Percentiles rank a stretch among this genome's conserved stretches.
Evolutionary conservation across 2,113 vertebrate genomes (phyloP).

Genomic region (Petrocephalus microphthalmus): DNA sequence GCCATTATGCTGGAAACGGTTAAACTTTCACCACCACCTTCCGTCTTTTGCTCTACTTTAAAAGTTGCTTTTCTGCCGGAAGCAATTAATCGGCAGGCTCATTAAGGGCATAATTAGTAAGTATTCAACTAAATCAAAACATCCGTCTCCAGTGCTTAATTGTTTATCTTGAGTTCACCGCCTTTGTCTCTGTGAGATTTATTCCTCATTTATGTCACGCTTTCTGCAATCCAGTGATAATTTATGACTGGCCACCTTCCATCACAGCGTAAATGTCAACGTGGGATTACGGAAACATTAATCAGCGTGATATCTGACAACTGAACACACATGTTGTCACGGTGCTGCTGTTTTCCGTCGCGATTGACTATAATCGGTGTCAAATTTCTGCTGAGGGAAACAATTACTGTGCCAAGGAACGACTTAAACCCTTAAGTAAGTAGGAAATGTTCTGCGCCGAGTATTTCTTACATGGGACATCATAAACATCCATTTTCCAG

Average conservation of each 20-base stretch:
- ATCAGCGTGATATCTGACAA: not conserved
- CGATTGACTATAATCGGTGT: not conserved
- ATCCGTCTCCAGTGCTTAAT: slow-evolving; percentile 42
- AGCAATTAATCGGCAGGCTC: slow-evolving; percentile 46
- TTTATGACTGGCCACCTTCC: not conserved
- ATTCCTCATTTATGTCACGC: not conserved
- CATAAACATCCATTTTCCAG: not conserved
- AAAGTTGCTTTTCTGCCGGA: slow-evolving; percentile 37
- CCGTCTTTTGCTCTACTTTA: slow-evolving; percentile 17
- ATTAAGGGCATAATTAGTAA: slow-evolving; percentile 49
- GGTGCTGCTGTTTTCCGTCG: not conserved
- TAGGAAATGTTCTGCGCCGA: not conserved
- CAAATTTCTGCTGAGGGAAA: slow-evolving; percentile 16
- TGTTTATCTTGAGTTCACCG: not conserved
- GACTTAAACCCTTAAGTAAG: not conserved
- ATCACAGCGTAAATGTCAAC: not conserved
- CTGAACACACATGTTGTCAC: not conserved
- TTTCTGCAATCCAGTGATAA: not conserved
- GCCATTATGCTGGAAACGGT: slow-evolving; percentile 42
- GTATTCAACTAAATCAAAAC: slow-evolving; percentile 50
- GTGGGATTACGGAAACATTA: not conserved
- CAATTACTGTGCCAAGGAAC: not conserved
- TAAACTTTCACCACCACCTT: slow-evolving; percentile 38
- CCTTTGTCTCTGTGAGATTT: not conserved
- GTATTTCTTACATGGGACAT: not conserved